Base-by-base conservation (phyloP, 2,797 vertebrate species). In the Acropternis orthonyx region DNA sequence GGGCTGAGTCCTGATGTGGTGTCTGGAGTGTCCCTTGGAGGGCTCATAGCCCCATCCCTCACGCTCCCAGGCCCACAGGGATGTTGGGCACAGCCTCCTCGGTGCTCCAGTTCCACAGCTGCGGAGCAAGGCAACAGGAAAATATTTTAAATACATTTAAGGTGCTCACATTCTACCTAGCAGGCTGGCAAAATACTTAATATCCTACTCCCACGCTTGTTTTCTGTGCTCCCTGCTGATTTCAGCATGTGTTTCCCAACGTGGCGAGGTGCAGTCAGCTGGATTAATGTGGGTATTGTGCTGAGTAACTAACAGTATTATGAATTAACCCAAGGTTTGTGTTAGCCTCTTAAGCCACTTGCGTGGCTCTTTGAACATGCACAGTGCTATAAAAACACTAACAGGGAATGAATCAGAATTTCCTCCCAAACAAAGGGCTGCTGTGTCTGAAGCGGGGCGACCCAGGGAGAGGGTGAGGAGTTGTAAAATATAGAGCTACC, bases 231-330 rank as follows among this genome's bases (percentile, higher is more conserved):
- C 88, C 94, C 92, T 88, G 89, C 85, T 81, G 96, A 58, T 79
- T 84, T 44, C 88, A 67, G 91, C 80, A 94, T 84, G 94, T 88
- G 92, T 69, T 93, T 89, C 91, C 91, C 93, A 95, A 85, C 48
- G 79, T 91, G 87, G 93, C 0, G 5, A 89, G 91, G n/a, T 26
- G 82, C 93, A 85, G 89, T 8, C 89, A 84, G 79, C 85, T 24
- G 96, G 61, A 93, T 91, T 96, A 91, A 93, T 59, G 76, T 0
- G 66, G 56, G 87, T 4, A 71, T 83, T 93, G 91, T 93, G 96
- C 89, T 22, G 79, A 85, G 89, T 58, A 80, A 81, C 93, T 10
- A 74, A 58, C 81, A 89, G 67, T 65, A 51, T 93, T 88, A 65
- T 49, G 82, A 94, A 94, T 94, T 93, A 91, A 88, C 89, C 91